Base-by-base conservation (phyloP, 2,113 vertebrate species). In the Syrrhaptes paradoxus region DNA sequence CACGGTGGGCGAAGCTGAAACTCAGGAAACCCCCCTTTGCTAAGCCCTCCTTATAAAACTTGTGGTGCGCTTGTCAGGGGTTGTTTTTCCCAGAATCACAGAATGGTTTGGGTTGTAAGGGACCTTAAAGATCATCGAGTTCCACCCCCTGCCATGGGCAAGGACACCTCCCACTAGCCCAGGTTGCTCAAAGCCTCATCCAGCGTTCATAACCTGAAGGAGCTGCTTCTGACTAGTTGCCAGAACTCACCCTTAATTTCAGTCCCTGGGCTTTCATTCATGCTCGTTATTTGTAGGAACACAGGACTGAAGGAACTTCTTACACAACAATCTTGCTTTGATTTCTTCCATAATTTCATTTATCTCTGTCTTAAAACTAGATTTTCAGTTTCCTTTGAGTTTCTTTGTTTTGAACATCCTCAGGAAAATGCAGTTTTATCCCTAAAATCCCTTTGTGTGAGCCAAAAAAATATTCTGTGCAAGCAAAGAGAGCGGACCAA, bases 1-100 rank as follows among this genome's bases (percentile, higher is more conserved):
- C 15, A 1, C 5, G 17, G 22, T 13, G 68, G 32, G 18, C 66
- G 58, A 59, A 84, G 41, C 28, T 58, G 22, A 49, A 82, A 76
- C 0, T 17, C 7, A 20, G 4, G 2, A 13, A 63, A 16, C 3
- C 10, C 7, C 36, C 58, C 67, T 36, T 73, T 0, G 0, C 20
- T 54, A 28, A 91, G 6, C 22, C 46, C 49, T 70, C 36, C 26
- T 1, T 0, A 10, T 11, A 52, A 31, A 38, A 74, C 29, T 5
- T 10, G 32, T 4, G n/a, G 19, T 28, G 54, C 15, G 11, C 22
- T 72, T 61, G 15, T 21, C 36, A 59, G 34, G 19, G 38, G 6
- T 13, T 2, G 1, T 34, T n/a, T 74, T 38, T 41, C 41, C 13
- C 41, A 41, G 41, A 41, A 41, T 41, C 41, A 41, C 13, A 14